Evolutionary conservation across 2,888 invertebrate genomes (phyloP).

Genomic region (Drosophila acutilabella): DNA sequence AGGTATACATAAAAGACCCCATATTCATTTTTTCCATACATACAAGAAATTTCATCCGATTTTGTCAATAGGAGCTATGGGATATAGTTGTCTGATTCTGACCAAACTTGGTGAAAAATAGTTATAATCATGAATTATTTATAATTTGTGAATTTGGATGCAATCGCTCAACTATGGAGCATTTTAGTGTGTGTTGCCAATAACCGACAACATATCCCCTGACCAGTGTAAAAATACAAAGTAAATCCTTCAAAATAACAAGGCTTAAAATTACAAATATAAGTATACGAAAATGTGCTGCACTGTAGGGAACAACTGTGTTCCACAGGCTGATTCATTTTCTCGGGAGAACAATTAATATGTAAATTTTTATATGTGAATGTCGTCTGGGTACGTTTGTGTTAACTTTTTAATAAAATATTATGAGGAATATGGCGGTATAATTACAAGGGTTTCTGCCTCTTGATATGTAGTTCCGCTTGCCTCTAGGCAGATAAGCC

Average conservation of each 20-base stretch:
- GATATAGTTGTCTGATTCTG: too few relatives aligned
- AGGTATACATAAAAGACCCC: too few relatives aligned
- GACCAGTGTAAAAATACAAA: neutral
- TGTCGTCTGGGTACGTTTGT: conserved; percentile 21
- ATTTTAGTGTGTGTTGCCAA: too few relatives aligned
- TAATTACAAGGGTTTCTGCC: conserved; percentile 39
- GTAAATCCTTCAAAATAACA: conserved; percentile 64
- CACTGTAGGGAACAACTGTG: conserved; percentile 36
- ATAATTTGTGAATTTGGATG: too few relatives aligned
- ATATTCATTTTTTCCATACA: too few relatives aligned
- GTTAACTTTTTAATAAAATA: conserved; percentile 39
- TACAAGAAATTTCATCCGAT: too few relatives aligned
- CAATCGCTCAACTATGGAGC: too few relatives aligned
- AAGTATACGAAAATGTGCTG: conserved; percentile 64
- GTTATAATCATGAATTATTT: too few relatives aligned
- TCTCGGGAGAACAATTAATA: conserved; percentile 58
- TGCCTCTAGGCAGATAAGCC: conserved; percentile 36
- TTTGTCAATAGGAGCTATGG: too few relatives aligned
- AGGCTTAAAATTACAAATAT: conserved; percentile 81
- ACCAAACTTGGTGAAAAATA: too few relatives aligned
- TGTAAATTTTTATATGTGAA: neutral
- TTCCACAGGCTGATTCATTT: conserved; percentile 27
- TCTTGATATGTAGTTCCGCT: conserved; percentile 42
- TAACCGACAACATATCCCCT: neutral
- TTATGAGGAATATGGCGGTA: conserved; percentile 11